phyloP scores from a whole-genome alignment of 1,140 invertebrate genomes.

The Ostrea denselamellosa region DNA sequence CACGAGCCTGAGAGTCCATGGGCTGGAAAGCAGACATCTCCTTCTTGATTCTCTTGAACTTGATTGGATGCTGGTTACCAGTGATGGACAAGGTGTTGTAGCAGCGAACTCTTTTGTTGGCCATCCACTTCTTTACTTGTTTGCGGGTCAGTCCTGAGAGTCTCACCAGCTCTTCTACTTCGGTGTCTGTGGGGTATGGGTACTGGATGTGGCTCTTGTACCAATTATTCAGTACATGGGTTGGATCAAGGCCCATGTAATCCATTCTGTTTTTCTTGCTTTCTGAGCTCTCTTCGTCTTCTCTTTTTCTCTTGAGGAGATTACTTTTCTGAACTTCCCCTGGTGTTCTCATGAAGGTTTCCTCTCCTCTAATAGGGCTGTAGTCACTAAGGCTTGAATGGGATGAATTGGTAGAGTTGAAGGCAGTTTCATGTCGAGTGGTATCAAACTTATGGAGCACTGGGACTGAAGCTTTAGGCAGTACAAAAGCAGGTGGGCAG shows the following conservation, averaged over 20 bases:
- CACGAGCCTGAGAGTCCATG: constrained; percentile 60
- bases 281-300: not conserved
- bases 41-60: constrained; percentile 58
- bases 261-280: constrained; percentile 35
- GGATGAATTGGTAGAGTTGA: not conserved
- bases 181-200: constrained; percentile 68
- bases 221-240: constrained; percentile 64
- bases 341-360: not conserved
- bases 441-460: not conserved
- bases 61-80: constrained; percentile 71
- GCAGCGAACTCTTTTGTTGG: constrained; percentile 71
- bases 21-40: constrained; percentile 46
- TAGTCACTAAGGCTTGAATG: not conserved
- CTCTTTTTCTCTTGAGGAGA: not conserved
- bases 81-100: constrained; percentile 73
- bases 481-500: not conserved
- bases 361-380: not conserved
- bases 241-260: constrained; percentile 51
- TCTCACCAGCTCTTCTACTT: constrained; percentile 56
- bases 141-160: constrained; percentile 58
- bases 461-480: not conserved
- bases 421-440: not conserved
- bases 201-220: constrained; percentile 67
- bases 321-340: not conserved
- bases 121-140: constrained; percentile 75